phyloP scores from a whole-genome alignment of 1,140 invertebrate species.

The Tetramorium simillimum region DNA sequence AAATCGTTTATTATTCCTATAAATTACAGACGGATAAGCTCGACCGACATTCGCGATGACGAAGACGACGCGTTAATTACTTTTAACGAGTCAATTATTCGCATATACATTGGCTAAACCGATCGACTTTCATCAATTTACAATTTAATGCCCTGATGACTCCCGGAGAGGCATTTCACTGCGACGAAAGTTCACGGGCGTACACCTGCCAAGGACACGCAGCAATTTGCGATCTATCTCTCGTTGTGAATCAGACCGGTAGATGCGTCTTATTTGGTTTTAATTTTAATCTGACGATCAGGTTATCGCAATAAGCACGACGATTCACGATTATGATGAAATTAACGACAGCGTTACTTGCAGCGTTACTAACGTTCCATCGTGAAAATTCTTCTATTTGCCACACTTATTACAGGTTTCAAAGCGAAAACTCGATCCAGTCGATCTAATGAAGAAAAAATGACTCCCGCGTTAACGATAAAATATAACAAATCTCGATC shows the following conservation, averaged over 20 bases:
- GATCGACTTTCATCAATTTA: slow-evolving; percentile 66
- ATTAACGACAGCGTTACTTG: slow-evolving; percentile 12
- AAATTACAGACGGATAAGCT: slow-evolving; percentile 10
- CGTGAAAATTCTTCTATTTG: slow-evolving; percentile 24
- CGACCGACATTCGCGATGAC: background rate
- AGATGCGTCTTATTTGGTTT: slow-evolving; percentile 9
- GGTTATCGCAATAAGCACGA: background rate
- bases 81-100: slow-evolving; percentile 62
- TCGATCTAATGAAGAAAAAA: slow-evolving; percentile 13
- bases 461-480: background rate
- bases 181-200: slow-evolving; percentile 60
- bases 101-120: background rate
- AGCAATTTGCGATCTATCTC: slow-evolving; percentile 39
- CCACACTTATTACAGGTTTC: background rate
- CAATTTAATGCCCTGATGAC: slow-evolving; percentile 51
- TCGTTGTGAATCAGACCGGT: slow-evolving; percentile 19
- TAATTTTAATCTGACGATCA: slow-evolving; percentile 28
- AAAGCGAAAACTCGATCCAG: background rate
- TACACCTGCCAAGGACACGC: slow-evolving; percentile 28
- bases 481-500: slow-evolving; percentile 3
- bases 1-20: slow-evolving; percentile 16
- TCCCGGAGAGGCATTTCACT: background rate
- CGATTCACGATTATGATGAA: background rate
- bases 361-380: background rate
- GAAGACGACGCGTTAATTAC: slow-evolving; percentile 55